Conservation (phyloP, 2,797 vertebrate genomes). For the Toxotes lorentzi region DNA sequence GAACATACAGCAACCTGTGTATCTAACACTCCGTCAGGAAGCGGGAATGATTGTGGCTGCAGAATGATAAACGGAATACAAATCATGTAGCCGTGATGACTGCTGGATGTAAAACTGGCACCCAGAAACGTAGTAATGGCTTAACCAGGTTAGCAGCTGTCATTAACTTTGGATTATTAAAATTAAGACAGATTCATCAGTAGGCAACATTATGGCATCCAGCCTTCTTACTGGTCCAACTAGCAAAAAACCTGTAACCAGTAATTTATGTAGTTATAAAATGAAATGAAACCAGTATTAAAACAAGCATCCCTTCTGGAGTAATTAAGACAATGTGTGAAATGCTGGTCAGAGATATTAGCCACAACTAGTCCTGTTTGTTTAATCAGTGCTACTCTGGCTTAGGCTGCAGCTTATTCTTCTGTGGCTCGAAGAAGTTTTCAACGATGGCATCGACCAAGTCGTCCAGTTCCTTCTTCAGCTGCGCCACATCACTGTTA, state of each 20-base stretch:
- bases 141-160: background rate
- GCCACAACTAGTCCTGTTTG: constrained; percentile 24
- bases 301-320: constrained; percentile 15
- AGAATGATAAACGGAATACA: constrained; percentile 3
- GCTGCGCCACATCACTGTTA: constrained; percentile 88
- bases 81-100: background rate
- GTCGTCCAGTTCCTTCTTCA: constrained; percentile 92
- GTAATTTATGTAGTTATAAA: background rate
- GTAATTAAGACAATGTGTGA: constrained; percentile 55
- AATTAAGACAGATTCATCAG: constrained; percentile 12
- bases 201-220: background rate
- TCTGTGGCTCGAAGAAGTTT: constrained; percentile 94
- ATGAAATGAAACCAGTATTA: constrained; percentile 28
- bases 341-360: constrained; percentile 20
- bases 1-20: background rate
- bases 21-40: background rate
- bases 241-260: constrained; percentile 12
- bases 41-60: constrained; percentile 22
- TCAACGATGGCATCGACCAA: constrained; percentile 91
- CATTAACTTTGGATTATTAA: background rate
- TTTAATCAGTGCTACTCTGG: constrained; percentile 64
- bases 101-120: background rate
- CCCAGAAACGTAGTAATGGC: background rate
- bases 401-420: constrained; percentile 91
- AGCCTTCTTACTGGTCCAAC: background rate